Conservation (phyloP, 53 echinoderm and acorn worm species). For the Holothuria scabra region DNA sequence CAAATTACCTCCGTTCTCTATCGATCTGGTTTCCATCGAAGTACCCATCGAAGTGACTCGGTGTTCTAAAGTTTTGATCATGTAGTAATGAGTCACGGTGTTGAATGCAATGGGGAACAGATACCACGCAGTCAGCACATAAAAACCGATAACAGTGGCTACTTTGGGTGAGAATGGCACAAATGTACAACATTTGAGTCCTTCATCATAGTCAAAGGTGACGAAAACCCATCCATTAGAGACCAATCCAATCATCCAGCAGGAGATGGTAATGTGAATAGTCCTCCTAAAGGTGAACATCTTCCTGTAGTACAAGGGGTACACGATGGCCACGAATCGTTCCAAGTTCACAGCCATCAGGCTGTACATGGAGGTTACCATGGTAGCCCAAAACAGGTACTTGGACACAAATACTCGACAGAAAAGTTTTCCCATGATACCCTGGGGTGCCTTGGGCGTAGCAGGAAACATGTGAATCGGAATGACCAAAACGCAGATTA, state of each 20-base stretch:
- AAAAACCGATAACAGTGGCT: constrained; percentile 63
- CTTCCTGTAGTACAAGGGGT: constrained; percentile 74
- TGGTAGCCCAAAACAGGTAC: constrained; percentile 80
- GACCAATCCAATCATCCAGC: constrained; percentile 73
- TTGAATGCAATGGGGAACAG: constrained; percentile 70
- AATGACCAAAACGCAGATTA: constrained; percentile 78
- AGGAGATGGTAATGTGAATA: constrained; percentile 57
- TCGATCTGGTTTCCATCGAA: not conserved
- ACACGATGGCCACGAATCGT: constrained; percentile 86
- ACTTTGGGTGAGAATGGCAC: constrained; percentile 52
- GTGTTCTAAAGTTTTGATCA: constrained; percentile 63
- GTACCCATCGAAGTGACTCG: constrained; percentile 58
- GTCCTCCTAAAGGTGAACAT: constrained; percentile 59
- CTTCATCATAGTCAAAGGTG: constrained; percentile 60
- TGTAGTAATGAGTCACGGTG: constrained; percentile 69
- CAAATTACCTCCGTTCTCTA: not conserved
- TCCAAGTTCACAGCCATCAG: constrained; percentile 77
- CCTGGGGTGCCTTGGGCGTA: constrained; percentile 50
- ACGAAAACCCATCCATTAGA: constrained; percentile 75
- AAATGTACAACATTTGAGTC: constrained; percentile 50
- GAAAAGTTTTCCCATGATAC: constrained; percentile 73
- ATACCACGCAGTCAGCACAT: constrained; percentile 67
- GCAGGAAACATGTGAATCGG: constrained; percentile 76
- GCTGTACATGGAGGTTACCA: constrained; percentile 81
- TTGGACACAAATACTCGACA: constrained; percentile 86